Evolutionary conservation across 2,888 invertebrate genomes (phyloP), one percentile per base, ranked within the genome.

Genomic region (Polyommatus iphigenia): DNA sequence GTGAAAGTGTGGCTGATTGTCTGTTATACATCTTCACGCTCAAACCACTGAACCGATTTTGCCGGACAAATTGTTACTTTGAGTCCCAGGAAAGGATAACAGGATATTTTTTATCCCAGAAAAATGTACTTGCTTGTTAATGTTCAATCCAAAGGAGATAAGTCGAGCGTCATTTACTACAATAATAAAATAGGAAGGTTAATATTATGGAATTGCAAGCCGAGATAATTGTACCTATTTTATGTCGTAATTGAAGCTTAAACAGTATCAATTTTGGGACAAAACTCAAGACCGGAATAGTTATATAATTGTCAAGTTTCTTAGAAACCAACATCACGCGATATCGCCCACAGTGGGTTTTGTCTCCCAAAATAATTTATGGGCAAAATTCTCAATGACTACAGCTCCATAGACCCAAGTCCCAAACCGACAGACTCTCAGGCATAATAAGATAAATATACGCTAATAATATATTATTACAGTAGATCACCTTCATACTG

Each of bases 331-430:
- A 24, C 46, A 4, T 50, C 24, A 20, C 24, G 24, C 20, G n/a
- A 20, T 46, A 73, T 3, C 20, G 20, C 24, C 20, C 20, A 36
- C 18, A 41, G 20, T 41, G 20, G n/a, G 6, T 20, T 73, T 73
- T 41, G 20, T 46, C 20, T 15, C 73, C n/a, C 41, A 73, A 73
- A 73, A 50, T 24, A 72, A 24, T 73, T 73, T 73, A 24, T 41
- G 5, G 15, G 50, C 46, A 1, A 8, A 41, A 73, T 50, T 73
- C 20, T 71, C 71, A 71, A 7, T 18, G 13, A 18, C 15, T 15
- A n/a, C 71, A 29, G 29, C 29, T 32, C 71, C 29, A 32, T 71
- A 32, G 32, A 29, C 13, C 13, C 29, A 32, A 32, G 32, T 15
- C 13, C 13, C 29, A 18, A 18, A 71, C 18, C 13, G 29, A 71